phyloP scores from a whole-genome alignment of 2,888 invertebrate species.

The Agelastica alni region DNA sequence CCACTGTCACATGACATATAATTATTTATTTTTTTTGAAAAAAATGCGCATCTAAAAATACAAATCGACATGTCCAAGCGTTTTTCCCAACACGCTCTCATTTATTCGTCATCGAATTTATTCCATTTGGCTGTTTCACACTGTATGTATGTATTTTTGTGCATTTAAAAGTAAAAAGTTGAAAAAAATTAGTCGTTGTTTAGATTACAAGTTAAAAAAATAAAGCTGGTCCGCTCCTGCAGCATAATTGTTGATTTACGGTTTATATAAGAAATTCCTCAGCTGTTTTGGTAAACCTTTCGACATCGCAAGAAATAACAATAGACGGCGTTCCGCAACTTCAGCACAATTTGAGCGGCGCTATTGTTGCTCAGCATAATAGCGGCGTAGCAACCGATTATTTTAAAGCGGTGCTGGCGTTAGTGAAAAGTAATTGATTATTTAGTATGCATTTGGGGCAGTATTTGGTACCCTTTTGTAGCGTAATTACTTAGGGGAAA shows the following conservation, averaged over 20 bases:
- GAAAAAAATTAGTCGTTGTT: no score
- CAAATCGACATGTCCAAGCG: no score
- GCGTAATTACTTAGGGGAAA: no score
- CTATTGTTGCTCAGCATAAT: slow-evolving; percentile 12
- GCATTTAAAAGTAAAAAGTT: no score
- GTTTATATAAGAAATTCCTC: background rate
- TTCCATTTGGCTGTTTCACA: no score
- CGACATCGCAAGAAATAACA: slow-evolving; percentile 13
- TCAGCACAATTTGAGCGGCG: slow-evolving; percentile 6
- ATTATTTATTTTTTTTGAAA: no score
- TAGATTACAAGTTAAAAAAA: background rate
- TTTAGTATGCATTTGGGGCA: slow-evolving; percentile 11
- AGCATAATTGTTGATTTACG: background rate
- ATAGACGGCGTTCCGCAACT: slow-evolving; percentile 15
- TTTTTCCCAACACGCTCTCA: no score
- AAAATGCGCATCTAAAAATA: no score
- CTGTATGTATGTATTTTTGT: no score
- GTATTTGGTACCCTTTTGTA: background rate
- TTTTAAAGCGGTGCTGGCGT: slow-evolving; percentile 1
- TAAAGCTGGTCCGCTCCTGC: background rate
- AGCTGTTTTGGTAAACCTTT: slow-evolving; percentile 4
- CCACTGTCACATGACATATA: no score
- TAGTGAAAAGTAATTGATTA: slow-evolving; percentile 6
- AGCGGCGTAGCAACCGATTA: slow-evolving; percentile 5
- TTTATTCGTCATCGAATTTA: no score